Evolutionary conservation across 35 echinoderm and acorn worm species (phyloP), one percentile per base, ranked within the genome.

Genomic region (Heliocidaris tuberculata): DNA sequence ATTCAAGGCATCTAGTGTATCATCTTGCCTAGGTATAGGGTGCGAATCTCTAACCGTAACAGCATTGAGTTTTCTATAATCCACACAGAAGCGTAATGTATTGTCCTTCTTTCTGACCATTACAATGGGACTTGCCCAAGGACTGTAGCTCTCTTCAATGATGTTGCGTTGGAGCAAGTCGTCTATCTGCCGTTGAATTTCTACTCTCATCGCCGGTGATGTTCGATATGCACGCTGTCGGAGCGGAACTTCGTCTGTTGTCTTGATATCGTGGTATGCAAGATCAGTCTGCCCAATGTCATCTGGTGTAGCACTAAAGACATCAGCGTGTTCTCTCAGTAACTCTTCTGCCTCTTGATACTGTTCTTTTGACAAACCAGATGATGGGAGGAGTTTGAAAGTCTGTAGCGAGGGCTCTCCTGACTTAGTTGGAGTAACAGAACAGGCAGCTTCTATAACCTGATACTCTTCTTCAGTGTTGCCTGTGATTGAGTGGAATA

Each of bases 61-160:
- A 30, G 86, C 86, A 89, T 89, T 89, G 24, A 89, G 86, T 13
- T 15, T 30, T 15, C 86, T 27, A 32, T 2, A 89, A 30, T 89
- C 86, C 12, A 90, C 31, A 32, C 30, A 90, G 19, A 32, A 90
- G 12, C 88, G 88, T 30, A 13, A 90, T 9, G 88, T 90, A 7
- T 54, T 50, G 32, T 90, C 88, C 47, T 90, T 90, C 88, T 90
- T 90, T 2, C 8, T 90, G 88, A 42, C 86, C 86, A 89, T 89
- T 27, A 89, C 86, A 89, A 89, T 89, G 86, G 86, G 86, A 21
- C 88, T 50, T 48, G 95, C 90, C 95, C 90, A 95, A 48, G 90
- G 95, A 59, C 90, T 95, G 7, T 78, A 86, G 35, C 95, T 95
- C 56, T 95, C 95, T 86, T 95, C 13, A 47, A 93, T 95, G 30